Evolutionary conservation across 2,888 invertebrate species (phyloP).

Genomic region (Mythimna ferrago): DNA sequence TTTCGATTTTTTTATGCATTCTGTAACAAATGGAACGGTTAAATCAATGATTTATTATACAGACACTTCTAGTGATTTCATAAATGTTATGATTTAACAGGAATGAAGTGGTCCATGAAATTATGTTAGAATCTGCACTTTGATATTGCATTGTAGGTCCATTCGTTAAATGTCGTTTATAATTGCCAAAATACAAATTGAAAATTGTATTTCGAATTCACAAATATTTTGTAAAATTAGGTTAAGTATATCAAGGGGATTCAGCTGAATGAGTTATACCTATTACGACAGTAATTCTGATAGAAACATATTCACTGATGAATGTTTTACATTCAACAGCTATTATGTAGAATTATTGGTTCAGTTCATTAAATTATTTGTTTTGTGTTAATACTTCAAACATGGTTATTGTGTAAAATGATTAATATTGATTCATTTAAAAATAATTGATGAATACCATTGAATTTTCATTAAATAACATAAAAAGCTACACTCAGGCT

Average conservation of each 20-base stretch:
- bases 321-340: neutral
- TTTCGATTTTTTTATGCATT: neutral
- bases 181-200: slow-evolving; percentile 56
- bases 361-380: neutral
- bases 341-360: neutral
- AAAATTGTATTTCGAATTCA: slow-evolving; percentile 2
- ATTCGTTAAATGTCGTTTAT: slow-evolving; percentile 69
- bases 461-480: neutral
- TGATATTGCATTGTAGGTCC: slow-evolving; percentile 73
- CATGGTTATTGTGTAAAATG: neutral
- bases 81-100: slow-evolving; percentile 69
- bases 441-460: neutral
- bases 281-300: neutral
- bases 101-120: slow-evolving; percentile 77
- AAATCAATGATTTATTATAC: neutral
- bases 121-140: slow-evolving; percentile 78
- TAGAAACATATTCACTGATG: neutral
- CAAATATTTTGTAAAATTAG: neutral
- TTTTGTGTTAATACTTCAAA: neutral
- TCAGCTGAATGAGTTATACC: neutral
- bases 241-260: neutral
- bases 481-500: neutral
- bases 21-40: too few species aligned
- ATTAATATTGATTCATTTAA: neutral
- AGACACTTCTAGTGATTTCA: slow-evolving; percentile 64